Evolutionary conservation across 2,888 invertebrate species (phyloP), one percentile per base, ranked within the genome.

Genomic region (Suillia variegata): DNA sequence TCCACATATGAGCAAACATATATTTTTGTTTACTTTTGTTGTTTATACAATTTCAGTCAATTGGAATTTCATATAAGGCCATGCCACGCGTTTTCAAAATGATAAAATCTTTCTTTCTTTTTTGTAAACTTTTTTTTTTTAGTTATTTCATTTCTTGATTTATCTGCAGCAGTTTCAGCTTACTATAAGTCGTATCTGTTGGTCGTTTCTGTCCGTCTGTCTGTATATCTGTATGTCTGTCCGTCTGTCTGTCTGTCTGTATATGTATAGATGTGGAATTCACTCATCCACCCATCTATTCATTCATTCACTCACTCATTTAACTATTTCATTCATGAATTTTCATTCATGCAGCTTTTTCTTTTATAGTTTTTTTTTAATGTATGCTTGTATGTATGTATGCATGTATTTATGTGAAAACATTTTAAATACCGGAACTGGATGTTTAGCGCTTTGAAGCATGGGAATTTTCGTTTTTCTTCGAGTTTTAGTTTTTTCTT

Each of bases 391-490:
- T n/a, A n/a, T n/a, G n/a, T n/a, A n/a, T n/a, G n/a, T 62, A 45
- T 34, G 47, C 54, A 33, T 42, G 67, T 66, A 72, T 70, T n/a
- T n/a, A 72, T 71, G 73, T 71, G 71, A 69, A 72, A 75, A 72
- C 71, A 75, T 71, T 73, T 77, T 76, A 75, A 76, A 75, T 74
- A 76, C 76, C 76, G 77, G 77, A 77, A 77, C 76, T 75, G 73
- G 68, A 73, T 75, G 74, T 76, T 77, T 74, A 77, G 69, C 73
- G 75, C 70, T 76, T 76, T 75, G 70, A 71, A 75, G 75, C 74
- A 74, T 76, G 72, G 76, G 71, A 72, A 76, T 72, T 73, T 73
- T 71, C 74, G 21, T 69, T 56, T 49, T 47, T 31, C 42, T 47
- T 42, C 15, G 21, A 22, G n/a, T 45, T 54, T 18, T 45, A 45